These are phyloP conservation scores for Cheilosia vernalis DNA, from an alignment of 2,888 invertebrate genomes.

Conservation along the genomic window DNA sequence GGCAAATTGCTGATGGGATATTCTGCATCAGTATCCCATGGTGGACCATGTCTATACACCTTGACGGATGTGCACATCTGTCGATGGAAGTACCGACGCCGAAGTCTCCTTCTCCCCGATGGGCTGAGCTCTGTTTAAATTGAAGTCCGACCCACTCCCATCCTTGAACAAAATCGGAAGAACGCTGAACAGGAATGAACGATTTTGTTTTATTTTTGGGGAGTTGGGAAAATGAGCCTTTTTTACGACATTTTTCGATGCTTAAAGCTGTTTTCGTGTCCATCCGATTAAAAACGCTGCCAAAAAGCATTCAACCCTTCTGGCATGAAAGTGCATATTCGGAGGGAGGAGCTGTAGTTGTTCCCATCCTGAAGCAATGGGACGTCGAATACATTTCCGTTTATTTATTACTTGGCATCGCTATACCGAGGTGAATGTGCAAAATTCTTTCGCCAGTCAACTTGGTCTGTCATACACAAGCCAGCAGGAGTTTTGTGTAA, in stretches of 20 bases:
- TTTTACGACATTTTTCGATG: constrained; percentile 4
- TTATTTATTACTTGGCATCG: constrained; percentile 73
- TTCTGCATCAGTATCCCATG: constrained; percentile 1
- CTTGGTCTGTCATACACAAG: constrained; percentile 39
- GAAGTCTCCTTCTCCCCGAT: neutral
- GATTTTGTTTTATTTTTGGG: neutral
- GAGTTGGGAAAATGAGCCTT: neutral
- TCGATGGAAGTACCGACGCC: neutral
- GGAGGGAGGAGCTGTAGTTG: constrained; percentile 1
- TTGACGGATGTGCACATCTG: constrained; percentile 53
- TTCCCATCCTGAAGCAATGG: constrained; percentile 11
- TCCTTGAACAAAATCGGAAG: neutral
- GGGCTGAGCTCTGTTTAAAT: constrained; percentile 36
- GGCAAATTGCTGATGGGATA: constrained; percentile 70
- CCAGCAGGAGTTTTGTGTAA: constrained; percentile 51
- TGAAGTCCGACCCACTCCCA: constrained; percentile 4
- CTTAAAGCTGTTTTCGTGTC: constrained; percentile 16
- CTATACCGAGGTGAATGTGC: constrained; percentile 38
- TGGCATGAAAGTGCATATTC: constrained; percentile 49
- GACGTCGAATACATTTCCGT: constrained; percentile 60
- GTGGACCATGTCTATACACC: constrained; percentile 48
- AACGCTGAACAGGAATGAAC: constrained; percentile 12
- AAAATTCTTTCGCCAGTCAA: constrained; percentile 40
- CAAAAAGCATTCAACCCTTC: constrained; percentile 45
- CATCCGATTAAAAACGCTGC: constrained; percentile 42